Evolutionary conservation across 2,888 invertebrate species (phyloP), one percentile per base, ranked within the genome.

Genomic region (Drosophila neotestacea): DNA sequence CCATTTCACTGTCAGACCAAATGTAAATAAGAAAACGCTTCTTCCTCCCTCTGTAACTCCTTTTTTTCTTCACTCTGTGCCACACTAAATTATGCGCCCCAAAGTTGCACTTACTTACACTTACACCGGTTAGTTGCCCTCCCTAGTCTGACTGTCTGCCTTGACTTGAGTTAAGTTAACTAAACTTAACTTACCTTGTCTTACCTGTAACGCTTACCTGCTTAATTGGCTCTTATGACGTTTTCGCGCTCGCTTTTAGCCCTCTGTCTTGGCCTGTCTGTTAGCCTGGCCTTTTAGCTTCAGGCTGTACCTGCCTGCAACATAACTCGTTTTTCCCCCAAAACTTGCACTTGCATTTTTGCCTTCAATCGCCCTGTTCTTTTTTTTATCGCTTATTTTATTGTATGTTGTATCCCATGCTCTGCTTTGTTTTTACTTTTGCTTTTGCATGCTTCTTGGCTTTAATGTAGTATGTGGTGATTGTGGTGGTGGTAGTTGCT

Each of bases 171-270:
- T 38, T 38, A n/a, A 28, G 6, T 30, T 7, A 28, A 6, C 7
- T 47, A 10, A 7, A 5, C 32, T 48, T 32, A 34, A 10, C 10
- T 48, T 22, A 11, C 44, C 48, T 39, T 28, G 39, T 54, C 54
- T 70, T 72, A 60, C 81, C 65, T 73, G 79, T 67, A 68, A 72
- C 68, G 77, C 70, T 88, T 86, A 77, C 85, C 87, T 86, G 88
- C 73, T 86, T 85, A 88, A 88, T 85, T 85, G 88, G 85, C 85
- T 85, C 87, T 85, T 85, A 86, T 88, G 88, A 85, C 84, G 88
- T 86, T 88, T 85, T 85, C 79, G 81, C 87, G 87, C 88, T 79
- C 60, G 55, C 32, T 32, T 32, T 32, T 9, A 9, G 32, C 54
- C 61, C 55, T 34, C 46, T 55, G 61, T 58, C 34, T 34, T 5